Percentiles rank a stretch among this genome's conserved stretches.
These are phyloP conservation scores for Pseudococcus longispinus DNA, from an alignment of 2,888 invertebrate genomes.

Conservation along the genomic window DNA sequence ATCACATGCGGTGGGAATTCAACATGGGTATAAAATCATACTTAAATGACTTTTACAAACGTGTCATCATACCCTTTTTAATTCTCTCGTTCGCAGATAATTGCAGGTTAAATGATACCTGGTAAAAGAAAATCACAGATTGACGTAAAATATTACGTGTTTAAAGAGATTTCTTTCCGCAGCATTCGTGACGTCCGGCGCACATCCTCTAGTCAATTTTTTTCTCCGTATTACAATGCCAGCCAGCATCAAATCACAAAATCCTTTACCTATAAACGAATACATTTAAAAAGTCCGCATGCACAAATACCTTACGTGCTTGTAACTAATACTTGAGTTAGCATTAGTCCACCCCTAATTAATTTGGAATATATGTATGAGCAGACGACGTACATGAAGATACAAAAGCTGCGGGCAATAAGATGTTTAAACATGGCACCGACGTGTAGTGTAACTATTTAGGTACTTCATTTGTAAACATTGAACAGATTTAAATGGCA, in stretches of 20 bases:
- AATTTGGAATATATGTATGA: constrained; percentile 41
- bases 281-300: neutral
- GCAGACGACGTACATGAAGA: neutral
- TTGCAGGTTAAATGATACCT: constrained; percentile 27
- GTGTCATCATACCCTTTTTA: constrained; percentile 41
- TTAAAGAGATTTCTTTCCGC: neutral
- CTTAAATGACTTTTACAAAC: constrained; percentile 30
- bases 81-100: constrained; percentile 14
- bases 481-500: constrained; percentile 16
- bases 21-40: neutral
- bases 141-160: neutral
- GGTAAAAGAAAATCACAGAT: constrained; percentile 9
- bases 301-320: neutral
- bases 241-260: neutral
- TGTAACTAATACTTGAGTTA: neutral
- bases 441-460: neutral
- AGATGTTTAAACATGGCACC: constrained; percentile 1
- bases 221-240: neutral
- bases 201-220: neutral
- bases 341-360: constrained; percentile 18
- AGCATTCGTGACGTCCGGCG: constrained; percentile 19
- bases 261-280: neutral
- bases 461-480: constrained; percentile 22
- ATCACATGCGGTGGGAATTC: neutral
- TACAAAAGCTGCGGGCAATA: constrained; percentile 31